Conservation (phyloP, 2,113 vertebrate species). For the Catharus minimus region DNA sequence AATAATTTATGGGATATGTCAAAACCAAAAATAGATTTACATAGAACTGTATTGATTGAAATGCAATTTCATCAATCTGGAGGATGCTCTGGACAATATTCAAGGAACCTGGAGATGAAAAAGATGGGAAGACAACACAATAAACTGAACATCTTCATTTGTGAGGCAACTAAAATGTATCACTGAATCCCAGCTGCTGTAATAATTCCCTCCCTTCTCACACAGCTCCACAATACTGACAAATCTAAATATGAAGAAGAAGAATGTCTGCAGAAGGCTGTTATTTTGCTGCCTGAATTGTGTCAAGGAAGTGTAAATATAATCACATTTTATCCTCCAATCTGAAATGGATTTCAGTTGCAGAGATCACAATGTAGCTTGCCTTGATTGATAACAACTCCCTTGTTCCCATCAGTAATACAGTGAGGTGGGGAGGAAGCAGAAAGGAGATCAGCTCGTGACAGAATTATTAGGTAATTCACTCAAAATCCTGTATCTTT, state of each 20-base stretch:
- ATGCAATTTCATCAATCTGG: conserved; percentile 1
- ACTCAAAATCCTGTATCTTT: conserved; percentile 19
- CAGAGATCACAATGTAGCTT: conserved; percentile 71
- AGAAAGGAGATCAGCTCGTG: conserved; percentile 30
- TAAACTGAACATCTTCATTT: conserved; percentile 56
- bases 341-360: conserved; percentile 77
- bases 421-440: conserved; percentile 34
- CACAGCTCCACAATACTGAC: conserved; percentile 59
- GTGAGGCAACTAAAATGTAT: conserved; percentile 38
- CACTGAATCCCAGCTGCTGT: conserved; percentile 53
- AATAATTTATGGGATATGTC: conserved; percentile 57
- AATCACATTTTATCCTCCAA: conserved; percentile 78
- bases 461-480: conserved; percentile 65
- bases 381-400: conserved; percentile 78
- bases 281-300: conserved; percentile 77
- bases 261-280: conserved; percentile 73
- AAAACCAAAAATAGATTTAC: conserved; percentile 60
- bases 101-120: conserved; percentile 20
- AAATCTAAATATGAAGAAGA: conserved; percentile 79
- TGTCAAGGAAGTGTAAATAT: conserved; percentile 80
- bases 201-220: conserved; percentile 49
- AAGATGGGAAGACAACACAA: conserved; percentile 13
- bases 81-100: not conserved
- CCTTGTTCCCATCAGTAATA: conserved; percentile 70
- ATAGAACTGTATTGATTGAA: conserved; percentile 53